A percentile compares a stretch with the other conserved stretches of the same genome.
Evolutionary conservation across 2,888 invertebrate species (phyloP).

Genomic region (Epinotia nisella): DNA sequence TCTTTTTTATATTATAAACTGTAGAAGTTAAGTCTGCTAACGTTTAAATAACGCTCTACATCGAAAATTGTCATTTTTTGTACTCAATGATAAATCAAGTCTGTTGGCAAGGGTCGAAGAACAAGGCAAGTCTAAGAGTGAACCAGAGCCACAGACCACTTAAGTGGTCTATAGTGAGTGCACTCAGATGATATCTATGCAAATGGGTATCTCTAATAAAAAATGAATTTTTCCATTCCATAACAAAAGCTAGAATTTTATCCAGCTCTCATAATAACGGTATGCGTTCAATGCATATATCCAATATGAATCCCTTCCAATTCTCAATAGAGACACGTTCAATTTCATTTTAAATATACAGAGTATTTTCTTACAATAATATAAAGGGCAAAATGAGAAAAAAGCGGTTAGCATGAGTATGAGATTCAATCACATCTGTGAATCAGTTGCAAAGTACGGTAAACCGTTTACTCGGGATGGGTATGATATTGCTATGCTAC

Average conservation of each 20-base stretch:
- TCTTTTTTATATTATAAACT: no score
- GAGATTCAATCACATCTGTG: constrained; percentile 1
- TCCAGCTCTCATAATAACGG: constrained; percentile 12
- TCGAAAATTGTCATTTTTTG: no score
- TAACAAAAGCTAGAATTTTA: constrained; percentile 8
- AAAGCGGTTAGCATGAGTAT: neutral
- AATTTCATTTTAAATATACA: constrained; percentile 30
- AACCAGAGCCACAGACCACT: no score
- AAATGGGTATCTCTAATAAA: neutral
- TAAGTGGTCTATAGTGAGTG: no score
- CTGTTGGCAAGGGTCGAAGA: neutral
- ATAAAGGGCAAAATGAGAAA: constrained; percentile 6
- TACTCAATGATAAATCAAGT: no score
- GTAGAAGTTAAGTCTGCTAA: no score
- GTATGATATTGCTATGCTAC: no score
- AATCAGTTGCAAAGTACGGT: neutral
- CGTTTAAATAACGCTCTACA: no score
- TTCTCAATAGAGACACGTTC: constrained; percentile 43
- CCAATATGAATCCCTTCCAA: constrained; percentile 19
- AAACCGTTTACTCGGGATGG: neutral
- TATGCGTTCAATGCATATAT: constrained; percentile 5
- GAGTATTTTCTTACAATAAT: constrained; percentile 1
- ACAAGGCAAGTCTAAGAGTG: neutral
- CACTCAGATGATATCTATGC: neutral
- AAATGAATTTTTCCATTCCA: neutral